Conservation (phyloP, 2,797 vertebrate genomes). For the Synaphobranchus kaupii region DNA sequence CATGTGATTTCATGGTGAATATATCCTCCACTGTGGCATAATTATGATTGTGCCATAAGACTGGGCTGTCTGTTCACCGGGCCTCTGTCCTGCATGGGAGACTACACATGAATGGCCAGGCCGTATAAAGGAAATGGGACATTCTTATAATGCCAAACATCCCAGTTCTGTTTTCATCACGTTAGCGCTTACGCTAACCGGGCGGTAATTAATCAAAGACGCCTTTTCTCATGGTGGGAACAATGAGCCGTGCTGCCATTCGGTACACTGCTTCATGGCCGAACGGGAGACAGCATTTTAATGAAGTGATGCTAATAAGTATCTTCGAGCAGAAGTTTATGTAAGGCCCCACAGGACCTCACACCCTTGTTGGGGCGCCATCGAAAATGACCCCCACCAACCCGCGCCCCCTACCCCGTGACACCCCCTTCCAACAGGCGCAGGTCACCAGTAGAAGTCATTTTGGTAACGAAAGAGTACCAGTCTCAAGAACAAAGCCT, state of each 20-base stretch:
- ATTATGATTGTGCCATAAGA: constrained; percentile 54
- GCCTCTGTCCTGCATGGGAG: constrained; percentile 66
- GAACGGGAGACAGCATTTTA: constrained; percentile 47
- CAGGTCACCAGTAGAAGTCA: constrained; percentile 56
- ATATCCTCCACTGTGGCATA: constrained; percentile 31
- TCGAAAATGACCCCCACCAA: constrained; percentile 22
- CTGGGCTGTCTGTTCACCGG: constrained; percentile 53
- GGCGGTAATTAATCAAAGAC: constrained; percentile 73
- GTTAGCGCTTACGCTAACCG: constrained; percentile 56
- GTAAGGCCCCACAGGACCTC: constrained; percentile 59
- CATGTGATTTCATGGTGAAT: background rate
- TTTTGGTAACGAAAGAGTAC: constrained; percentile 49
- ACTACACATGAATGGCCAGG: constrained; percentile 76
- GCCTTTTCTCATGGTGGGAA: constrained; percentile 71
- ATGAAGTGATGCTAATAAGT: constrained; percentile 68
- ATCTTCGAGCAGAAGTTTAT: constrained; percentile 61
- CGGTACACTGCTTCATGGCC: constrained; percentile 39
- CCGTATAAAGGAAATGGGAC: constrained; percentile 72
- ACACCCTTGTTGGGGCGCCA: constrained; percentile 17
- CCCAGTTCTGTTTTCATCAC: constrained; percentile 75
- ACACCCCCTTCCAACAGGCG: constrained; percentile 44
- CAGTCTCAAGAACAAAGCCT: background rate
- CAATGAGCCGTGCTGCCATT: constrained; percentile 61
- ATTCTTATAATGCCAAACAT: constrained; percentile 79
- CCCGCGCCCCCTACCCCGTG: background rate